Evolutionary conservation across 2,797 vertebrate species (phyloP).

Genomic region (Karalla daura): DNA sequence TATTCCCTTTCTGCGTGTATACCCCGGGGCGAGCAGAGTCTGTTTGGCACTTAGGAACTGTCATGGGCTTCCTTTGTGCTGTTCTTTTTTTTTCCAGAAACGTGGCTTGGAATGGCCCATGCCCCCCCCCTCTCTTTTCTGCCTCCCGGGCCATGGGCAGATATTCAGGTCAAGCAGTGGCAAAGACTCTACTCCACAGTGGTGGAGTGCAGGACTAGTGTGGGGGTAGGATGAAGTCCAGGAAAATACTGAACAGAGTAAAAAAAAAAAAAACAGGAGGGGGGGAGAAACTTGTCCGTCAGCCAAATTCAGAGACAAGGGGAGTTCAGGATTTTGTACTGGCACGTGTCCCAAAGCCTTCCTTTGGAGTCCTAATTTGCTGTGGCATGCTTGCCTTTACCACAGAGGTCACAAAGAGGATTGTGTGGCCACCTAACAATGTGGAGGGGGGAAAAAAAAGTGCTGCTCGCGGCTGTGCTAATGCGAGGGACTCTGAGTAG

Average conservation of each 20-base stretch:
- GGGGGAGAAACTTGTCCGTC: conserved; percentile 16
- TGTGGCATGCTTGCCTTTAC: conserved; percentile 63
- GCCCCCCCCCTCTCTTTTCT: conserved; percentile 30
- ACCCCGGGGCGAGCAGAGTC: conserved; percentile 43
- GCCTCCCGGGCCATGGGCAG: conserved; percentile 61
- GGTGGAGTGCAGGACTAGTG: conserved; percentile 41
- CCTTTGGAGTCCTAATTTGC: conserved; percentile 66
- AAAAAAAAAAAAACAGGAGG: not conserved
- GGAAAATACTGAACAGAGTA: conserved; percentile 18
- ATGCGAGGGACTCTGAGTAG: conserved; percentile 55
- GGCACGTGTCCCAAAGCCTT: conserved; percentile 53
- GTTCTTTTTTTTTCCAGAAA: conserved; percentile 37
- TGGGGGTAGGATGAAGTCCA: conserved; percentile 39
- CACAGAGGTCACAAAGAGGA: conserved; percentile 68
- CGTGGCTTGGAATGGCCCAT: conserved; percentile 56
- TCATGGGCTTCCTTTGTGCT: conserved; percentile 51
- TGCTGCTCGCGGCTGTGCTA: conserved; percentile 57
- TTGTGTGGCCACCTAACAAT: conserved; percentile 49
- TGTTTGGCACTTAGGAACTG: conserved; percentile 54
- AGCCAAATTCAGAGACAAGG: conserved; percentile 52
- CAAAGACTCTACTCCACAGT: conserved; percentile 48
- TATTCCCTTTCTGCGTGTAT: conserved; percentile 51
- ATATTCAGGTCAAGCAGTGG: conserved; percentile 74
- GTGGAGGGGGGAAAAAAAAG: conserved; percentile 22
- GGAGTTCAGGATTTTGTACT: conserved; percentile 53